Evolutionary conservation across 2,888 invertebrate genomes (phyloP), one percentile per base, ranked within the genome.

Genomic region (Phalangium opilio): DNA sequence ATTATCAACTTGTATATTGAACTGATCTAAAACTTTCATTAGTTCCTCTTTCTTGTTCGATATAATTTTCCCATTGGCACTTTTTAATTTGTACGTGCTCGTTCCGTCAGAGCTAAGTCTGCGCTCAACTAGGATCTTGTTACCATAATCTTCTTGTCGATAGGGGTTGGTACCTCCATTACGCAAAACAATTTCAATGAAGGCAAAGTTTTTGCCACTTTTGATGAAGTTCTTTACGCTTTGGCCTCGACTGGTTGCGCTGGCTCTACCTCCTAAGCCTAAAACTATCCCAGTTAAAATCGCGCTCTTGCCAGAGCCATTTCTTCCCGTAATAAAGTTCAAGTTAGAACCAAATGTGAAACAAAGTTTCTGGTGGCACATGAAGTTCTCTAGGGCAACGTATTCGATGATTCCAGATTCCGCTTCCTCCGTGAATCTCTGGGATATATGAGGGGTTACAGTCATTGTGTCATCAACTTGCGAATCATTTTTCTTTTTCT

Each of bases 1-100:
- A 70, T 96, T 96, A 55, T 90, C 83, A 0, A 91, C 79, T 70
- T 90, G 87, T 57, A 95, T 86, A 62, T 87, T 83, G 61, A 87
- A 77, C 36, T 74, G 73, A 12, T 75, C 63, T 11, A 80, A 66
- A 40, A 95, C 79, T 19, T 74, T 71, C 3, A 75, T 73, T 11
- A 95, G 71, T 58, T 90, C 90, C 50, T 77, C 77, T 57, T 73
- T 72, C 60, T 76, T 79, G 3, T 73, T 77, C 0, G 81, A 78
- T 33, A 83, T 68, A 1, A 77, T 60, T 53, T 71, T 70, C 33
- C 81, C 83, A 79, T 58, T 12, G 55, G 45, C 8, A 54, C 75
- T 74, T 63, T 79, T 81, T 0, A 89, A 68, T 66, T 75, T 79
- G 61, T 87, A 89, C 5, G 64, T 62, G 10, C 79, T 76, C 3